Evolutionary conservation across 2,888 invertebrate genomes (phyloP).

Genomic region (Nymphalis c-album): DNA sequence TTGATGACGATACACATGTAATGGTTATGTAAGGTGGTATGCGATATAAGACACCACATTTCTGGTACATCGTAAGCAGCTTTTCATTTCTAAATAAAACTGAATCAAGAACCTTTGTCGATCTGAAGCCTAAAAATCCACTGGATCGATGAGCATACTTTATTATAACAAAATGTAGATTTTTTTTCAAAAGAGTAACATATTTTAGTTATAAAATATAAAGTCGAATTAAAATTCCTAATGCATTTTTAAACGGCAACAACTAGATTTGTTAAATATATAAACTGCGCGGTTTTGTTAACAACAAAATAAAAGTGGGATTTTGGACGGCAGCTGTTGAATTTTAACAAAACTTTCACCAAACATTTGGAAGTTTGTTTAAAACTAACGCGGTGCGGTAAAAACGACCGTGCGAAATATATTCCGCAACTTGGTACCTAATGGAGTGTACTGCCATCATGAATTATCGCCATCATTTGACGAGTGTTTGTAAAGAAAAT

Average conservation of each 20-base stretch:
- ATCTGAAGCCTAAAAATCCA: no score
- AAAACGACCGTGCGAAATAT: slow-evolving; percentile 32
- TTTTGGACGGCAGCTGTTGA: slow-evolving; percentile 37
- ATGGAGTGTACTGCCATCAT: slow-evolving; percentile 6
- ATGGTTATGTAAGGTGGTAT: no score
- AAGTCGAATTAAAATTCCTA: slow-evolving; percentile 3
- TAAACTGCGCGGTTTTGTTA: slow-evolving; percentile 33
- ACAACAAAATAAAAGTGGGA: slow-evolving; percentile 38
- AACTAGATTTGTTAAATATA: slow-evolving; percentile 26
- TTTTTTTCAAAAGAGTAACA: no score
- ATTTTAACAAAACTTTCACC: slow-evolving; percentile 35
- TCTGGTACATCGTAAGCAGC: no score
- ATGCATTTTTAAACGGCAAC: slow-evolving; percentile 12
- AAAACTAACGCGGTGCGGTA: slow-evolving; percentile 31
- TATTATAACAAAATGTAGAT: no score
- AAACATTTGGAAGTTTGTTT: slow-evolving; percentile 40
- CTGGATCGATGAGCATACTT: no score
- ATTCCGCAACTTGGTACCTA: slow-evolving; percentile 25
- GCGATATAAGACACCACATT: no score
- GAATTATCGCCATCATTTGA: not conserved
- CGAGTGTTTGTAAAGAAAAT: not conserved
- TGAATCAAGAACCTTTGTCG: no score
- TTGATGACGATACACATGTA: no score
- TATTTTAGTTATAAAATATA: not conserved
- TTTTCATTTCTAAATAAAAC: no score